phyloP scores from a whole-genome alignment of 2,888 invertebrate species.

The Agriopis leucophaearia region DNA sequence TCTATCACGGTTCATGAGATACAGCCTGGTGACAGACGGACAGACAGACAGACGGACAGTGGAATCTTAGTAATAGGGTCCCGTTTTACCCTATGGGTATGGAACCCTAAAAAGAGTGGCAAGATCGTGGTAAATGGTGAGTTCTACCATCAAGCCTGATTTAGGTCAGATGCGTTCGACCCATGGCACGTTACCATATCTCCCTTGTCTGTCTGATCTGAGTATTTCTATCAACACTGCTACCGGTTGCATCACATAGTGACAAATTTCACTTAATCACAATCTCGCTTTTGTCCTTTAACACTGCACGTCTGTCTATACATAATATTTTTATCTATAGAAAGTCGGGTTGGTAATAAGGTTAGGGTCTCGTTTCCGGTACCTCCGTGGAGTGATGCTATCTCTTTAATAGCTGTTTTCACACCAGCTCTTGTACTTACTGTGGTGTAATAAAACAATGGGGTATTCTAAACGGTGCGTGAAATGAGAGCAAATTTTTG shows the following conservation, averaged over 20 bases:
- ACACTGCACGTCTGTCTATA: slow-evolving; percentile 51
- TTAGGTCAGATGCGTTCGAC: too few relatives aligned
- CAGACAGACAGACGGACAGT: too few relatives aligned
- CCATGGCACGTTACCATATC: too few relatives aligned
- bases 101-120: too few relatives aligned
- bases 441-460: slow-evolving; percentile 25
- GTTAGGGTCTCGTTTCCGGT: slow-evolving; percentile 53
- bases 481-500: slow-evolving; percentile 12
- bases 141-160: too few relatives aligned
- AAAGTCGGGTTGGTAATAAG: slow-evolving; percentile 59
- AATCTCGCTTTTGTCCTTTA: slow-evolving; percentile 63
- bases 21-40: too few relatives aligned
- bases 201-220: too few relatives aligned
- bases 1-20: too few relatives aligned
- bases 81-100: too few relatives aligned
- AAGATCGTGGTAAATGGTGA: too few relatives aligned
- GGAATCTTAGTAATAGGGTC: too few relatives aligned
- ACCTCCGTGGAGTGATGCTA: slow-evolving; percentile 33
- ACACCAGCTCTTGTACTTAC: slow-evolving; percentile 33
- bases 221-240: slow-evolving; percentile 25
- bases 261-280: slow-evolving; percentile 61
- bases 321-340: slow-evolving; percentile 70
- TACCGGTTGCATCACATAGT: slow-evolving; percentile 42
- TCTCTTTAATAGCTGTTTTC: slow-evolving; percentile 47
- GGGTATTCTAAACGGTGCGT: slow-evolving; percentile 17